phyloP scores from a whole-genome alignment of 2,797 vertebrate genomes.

The Pseudochirops cupreus region DNA sequence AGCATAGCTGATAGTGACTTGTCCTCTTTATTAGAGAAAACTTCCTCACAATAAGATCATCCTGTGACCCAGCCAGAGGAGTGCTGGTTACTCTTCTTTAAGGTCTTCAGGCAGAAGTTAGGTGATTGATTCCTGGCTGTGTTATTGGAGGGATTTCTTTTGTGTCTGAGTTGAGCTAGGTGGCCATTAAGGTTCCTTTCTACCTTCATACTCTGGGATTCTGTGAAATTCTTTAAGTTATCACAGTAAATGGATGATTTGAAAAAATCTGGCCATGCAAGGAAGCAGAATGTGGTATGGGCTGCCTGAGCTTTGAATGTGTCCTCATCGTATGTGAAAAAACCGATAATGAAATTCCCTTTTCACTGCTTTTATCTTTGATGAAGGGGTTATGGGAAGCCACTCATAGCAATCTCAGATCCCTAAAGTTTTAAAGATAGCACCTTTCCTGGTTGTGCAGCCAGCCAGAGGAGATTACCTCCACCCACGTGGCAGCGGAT shows the following conservation, averaged over 20 bases:
- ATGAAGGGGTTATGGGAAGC: not conserved
- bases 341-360: not conserved
- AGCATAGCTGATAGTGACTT: not conserved
- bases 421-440: not conserved
- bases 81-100: not conserved
- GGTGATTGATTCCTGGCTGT: not conserved
- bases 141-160: not conserved
- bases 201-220: not conserved
- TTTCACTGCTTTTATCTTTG: not conserved
- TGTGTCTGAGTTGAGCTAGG: not conserved
- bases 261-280: not conserved
- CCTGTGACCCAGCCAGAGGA: not conserved
- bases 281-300: not conserved
- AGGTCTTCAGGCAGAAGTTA: not conserved
- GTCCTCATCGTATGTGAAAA: not conserved
- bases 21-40: not conserved
- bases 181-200: not conserved
- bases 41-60: not conserved
- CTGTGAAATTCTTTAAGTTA: not conserved
- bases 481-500: not conserved
- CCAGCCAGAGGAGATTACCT: not conserved
- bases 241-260: not conserved
- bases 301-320: not conserved
- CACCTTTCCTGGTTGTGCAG: not conserved
- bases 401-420: not conserved